Percentiles rank a stretch among this genome's conserved stretches.
Conservation (phyloP, 2,113 vertebrate genomes). For the Sphyrna mokarran region DNA sequence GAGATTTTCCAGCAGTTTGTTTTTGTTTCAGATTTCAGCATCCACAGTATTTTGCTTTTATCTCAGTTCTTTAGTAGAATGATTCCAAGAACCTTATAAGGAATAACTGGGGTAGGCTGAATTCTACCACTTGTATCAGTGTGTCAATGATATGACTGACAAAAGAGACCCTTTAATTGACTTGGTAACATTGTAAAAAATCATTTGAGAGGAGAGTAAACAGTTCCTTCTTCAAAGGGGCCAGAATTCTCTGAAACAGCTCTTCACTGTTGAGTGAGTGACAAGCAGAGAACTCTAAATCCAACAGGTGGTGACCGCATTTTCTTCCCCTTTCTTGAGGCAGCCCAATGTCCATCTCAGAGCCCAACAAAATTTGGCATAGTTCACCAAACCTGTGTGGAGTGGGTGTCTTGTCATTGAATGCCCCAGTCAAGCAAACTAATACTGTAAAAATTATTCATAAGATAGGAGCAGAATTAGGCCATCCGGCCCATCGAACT, state of each 20-base stretch:
- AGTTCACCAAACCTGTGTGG: not conserved
- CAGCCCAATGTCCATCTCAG: not conserved
- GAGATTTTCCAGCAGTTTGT: too few species aligned
- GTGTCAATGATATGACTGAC: not conserved
- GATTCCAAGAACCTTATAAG: not conserved
- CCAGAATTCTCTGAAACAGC: not conserved
- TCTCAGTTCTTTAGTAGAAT: not conserved
- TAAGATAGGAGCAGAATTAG: too few species aligned
- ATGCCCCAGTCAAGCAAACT: not conserved
- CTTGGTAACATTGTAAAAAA: not conserved
- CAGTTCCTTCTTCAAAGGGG: not conserved
- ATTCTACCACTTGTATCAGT: not conserved
- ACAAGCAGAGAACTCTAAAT: not conserved
- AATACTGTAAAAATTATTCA: not conserved
- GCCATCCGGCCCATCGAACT: too few species aligned
- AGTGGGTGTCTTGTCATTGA: not conserved
- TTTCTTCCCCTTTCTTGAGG: not conserved
- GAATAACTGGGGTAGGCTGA: too few species aligned
- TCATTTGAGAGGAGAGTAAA: not conserved
- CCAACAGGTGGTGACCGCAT: not conserved
- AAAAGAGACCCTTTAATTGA: not conserved
- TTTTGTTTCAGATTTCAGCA: too few species aligned
- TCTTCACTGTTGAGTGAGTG: not conserved
- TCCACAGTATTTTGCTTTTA: too few species aligned
- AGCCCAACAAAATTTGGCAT: not conserved